phyloP scores from a whole-genome alignment of 2,888 invertebrate genomes.

The Eupelmus urozonus region DNA sequence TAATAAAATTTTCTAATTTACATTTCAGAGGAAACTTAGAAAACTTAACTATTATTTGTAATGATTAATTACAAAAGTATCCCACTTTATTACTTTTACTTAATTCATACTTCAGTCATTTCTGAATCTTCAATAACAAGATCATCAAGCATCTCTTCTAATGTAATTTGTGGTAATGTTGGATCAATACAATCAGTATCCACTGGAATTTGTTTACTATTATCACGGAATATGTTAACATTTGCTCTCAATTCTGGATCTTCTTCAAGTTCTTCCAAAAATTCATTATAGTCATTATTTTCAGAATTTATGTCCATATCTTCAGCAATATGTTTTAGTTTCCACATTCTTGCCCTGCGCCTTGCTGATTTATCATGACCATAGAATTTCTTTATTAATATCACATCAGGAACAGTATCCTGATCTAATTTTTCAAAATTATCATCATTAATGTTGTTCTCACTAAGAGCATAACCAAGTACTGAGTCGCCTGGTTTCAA shows the following conservation, averaged over 20 bases:
- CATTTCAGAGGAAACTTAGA: background rate
- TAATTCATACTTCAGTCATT: slow-evolving; percentile 80
- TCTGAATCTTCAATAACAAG: slow-evolving; percentile 89
- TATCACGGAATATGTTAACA: slow-evolving; percentile 93
- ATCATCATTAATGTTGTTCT: slow-evolving; percentile 93
- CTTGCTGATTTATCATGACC: slow-evolving; percentile 83
- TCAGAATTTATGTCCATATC: slow-evolving; percentile 82
- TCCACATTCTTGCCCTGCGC: slow-evolving; percentile 91
- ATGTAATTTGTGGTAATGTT: slow-evolving; percentile 86
- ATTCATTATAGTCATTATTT: slow-evolving; percentile 92
- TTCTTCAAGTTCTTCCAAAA: slow-evolving; percentile 98
- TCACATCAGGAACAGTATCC: slow-evolving; percentile 89
- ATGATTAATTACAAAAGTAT: background rate
- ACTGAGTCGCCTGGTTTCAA: slow-evolving; percentile 95
- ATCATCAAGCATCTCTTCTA: slow-evolving; percentile 97
- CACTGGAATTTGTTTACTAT: slow-evolving; percentile 78
- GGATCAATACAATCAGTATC: slow-evolving; percentile 83
- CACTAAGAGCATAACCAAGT: slow-evolving; percentile 92
- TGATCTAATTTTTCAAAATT: slow-evolving; percentile 90
- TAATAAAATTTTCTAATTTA: background rate
- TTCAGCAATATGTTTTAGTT: slow-evolving; percentile 90
- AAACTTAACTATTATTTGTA: no score
- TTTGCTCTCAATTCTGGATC: slow-evolving; percentile 93
- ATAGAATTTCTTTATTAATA: slow-evolving; percentile 95
- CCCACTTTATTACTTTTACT: background rate